phyloP scores from a whole-genome alignment of 2,113 vertebrate species.

The Cavia aperea region DNA sequence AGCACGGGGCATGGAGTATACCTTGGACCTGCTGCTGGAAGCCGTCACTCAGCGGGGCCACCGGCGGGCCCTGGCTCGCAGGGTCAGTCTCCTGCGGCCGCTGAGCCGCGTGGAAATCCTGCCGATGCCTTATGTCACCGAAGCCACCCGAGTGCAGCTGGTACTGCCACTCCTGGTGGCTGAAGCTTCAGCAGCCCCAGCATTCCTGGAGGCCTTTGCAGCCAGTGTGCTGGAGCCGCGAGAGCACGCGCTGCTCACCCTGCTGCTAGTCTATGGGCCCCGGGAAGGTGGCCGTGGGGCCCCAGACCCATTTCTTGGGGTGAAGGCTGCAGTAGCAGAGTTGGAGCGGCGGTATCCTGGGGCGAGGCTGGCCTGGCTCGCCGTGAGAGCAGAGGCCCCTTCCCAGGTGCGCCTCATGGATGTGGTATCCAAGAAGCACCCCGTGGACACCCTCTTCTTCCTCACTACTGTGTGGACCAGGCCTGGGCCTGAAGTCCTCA shows the following conservation, averaged over 20 bases:
- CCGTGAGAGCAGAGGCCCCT: slow-evolving; percentile 90
- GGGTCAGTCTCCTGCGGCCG: slow-evolving; percentile 89
- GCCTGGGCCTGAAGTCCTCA: slow-evolving; percentile 89
- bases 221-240: slow-evolving; percentile 87
- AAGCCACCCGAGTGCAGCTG: slow-evolving; percentile 91
- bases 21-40: slow-evolving; percentile 90
- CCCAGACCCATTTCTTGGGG: slow-evolving; percentile 86
- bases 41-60: slow-evolving; percentile 90
- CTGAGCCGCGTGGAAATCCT: slow-evolving; percentile 92
- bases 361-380: slow-evolving; percentile 92
- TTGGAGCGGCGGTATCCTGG: slow-evolving; percentile 89
- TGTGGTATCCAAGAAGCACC: slow-evolving; percentile 97
- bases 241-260: slow-evolving; percentile 89
- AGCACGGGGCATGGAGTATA: slow-evolving; percentile 94
- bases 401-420: slow-evolving; percentile 97
- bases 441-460: slow-evolving; percentile 94
- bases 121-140: slow-evolving; percentile 96
- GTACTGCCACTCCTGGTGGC: slow-evolving; percentile 87
- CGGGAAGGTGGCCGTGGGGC: slow-evolving; percentile 83
- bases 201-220: slow-evolving; percentile 92
- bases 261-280: slow-evolving; percentile 91
- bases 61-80: slow-evolving; percentile 84
- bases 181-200: slow-evolving; percentile 69
- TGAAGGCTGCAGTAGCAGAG: slow-evolving; percentile 88
- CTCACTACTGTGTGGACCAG: slow-evolving; percentile 90